Base-by-base conservation (phyloP, 2,888 invertebrate species). In the Hypena proboscidalis region DNA sequence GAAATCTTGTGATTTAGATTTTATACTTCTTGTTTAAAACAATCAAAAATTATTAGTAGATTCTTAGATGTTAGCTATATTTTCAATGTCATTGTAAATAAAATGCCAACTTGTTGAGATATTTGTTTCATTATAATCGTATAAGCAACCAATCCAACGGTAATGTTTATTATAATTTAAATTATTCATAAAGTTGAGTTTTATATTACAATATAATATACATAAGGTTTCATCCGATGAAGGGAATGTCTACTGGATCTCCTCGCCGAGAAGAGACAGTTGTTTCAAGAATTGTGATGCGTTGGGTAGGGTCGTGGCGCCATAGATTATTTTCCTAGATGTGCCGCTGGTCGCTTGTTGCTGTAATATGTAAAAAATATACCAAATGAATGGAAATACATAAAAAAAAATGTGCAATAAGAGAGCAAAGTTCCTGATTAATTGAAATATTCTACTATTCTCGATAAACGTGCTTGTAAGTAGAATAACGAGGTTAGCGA, bases 241-340 rank as follows among this genome's bases (percentile, higher is more conserved):
- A 25, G 10, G 64, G 86, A 88, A 86, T 85, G 86, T 82, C 84
- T 75, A 88, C 60, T 92, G 92, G 53, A 95, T 92, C 80, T 96
- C 96, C 73, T 95, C 94, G 27, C 96, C 96, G 52, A 96, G 83
- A 15, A 95, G 91, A n/a, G 95, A 94, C 17, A 97, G 91, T 86
- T 99, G 99, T 83, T 96, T 96, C 49, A 99, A 92, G 87, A 99
- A 99, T 78, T 98, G 98, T 63, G 95, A 94, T 3, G 99, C 98
- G 90, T 97, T 99, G 58, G 96, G 95, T 50, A 99, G 92, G 26
- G 99, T 97, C 15, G 99, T 97, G 47, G 98, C 95, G 22, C 99
- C 99, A 80, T 99, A 99, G 38, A 97, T 95, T 49, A 99, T 95
- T 76, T 96, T 94, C 80, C 96, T 95, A 6, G 93, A 85, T 42